Percentiles rank a stretch among this genome's conserved stretches.
These are phyloP conservation scores for Rhizoglyphus robini DNA, from an alignment of 1,140 invertebrate species.

Conservation along the genomic window DNA sequence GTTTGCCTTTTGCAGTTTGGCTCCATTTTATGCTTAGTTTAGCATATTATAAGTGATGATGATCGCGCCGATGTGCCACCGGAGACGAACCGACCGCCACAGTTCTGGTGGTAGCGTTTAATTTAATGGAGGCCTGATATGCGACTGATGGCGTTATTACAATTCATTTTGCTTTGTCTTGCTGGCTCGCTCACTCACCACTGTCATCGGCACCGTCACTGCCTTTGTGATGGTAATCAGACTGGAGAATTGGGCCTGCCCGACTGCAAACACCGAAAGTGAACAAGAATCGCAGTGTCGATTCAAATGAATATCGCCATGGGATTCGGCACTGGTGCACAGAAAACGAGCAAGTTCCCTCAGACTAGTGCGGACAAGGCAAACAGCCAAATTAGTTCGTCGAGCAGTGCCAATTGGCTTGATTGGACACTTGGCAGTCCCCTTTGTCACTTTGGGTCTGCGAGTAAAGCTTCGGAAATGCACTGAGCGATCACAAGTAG, in stretches of 20 bases:
- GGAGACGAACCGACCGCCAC: background rate
- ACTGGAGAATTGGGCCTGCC: conserved; percentile 8
- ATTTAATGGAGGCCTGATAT: conserved; percentile 2
- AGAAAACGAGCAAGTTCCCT: background rate
- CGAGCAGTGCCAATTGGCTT: background rate
- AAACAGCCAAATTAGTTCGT: background rate
- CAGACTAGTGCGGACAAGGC: no score
- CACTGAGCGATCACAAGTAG: no score
- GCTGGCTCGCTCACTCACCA: background rate
- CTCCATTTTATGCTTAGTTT: conserved; percentile 15
- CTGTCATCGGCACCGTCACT: background rate
- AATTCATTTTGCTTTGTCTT: background rate
- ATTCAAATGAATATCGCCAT: conserved; percentile 13
- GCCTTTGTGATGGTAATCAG: conserved; percentile 5
- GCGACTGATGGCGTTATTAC: background rate
- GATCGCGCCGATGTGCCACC: background rate
- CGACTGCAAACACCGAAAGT: background rate
- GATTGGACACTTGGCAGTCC: background rate
- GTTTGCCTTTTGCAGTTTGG: background rate
- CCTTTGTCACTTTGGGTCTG: no score
- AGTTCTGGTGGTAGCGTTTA: background rate
- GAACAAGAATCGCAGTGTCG: conserved; percentile 6
- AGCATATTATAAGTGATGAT: conserved; percentile 7
- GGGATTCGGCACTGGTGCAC: background rate
- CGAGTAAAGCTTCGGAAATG: no score